Evolutionary conservation across 2,797 vertebrate genomes (phyloP), one percentile per base, ranked within the genome.

Genomic region (Echeneis naucrates): DNA sequence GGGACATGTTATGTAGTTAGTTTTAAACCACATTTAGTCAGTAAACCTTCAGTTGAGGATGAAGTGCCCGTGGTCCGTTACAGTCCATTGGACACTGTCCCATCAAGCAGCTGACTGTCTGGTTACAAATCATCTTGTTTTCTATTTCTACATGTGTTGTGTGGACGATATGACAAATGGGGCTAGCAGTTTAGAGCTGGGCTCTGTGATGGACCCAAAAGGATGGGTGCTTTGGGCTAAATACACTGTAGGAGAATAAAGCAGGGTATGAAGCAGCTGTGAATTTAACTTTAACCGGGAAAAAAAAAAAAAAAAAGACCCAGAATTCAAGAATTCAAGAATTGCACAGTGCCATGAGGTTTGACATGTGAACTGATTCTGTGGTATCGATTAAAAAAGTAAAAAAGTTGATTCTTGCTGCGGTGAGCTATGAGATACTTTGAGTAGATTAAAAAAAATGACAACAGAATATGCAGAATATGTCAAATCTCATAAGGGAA

Each of bases 401-500:
- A 42, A 14, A 60, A 24, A 6, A 42, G 27, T 21, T 45, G 17
- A 24, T 60, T 12, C 5, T 62, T 1, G 21, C 51, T 62, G 27
- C 44, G 60, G 70, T 58, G 30, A 37, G 53, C 30, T 38, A 53
- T 23, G 3, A 30, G n/a, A 35, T 52, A 76, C 53, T 33, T 21
- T 2, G 14, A 33, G 8, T 33, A 48, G 21, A 23, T n/a, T 47
- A 67, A 42, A 37, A 17, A 60, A 42, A 55, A 27, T 19, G 27
- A 27, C 13, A 57, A 51, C 19, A 67, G 7, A 60, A 50, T 33
- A 60, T 65, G 26, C 21, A 19, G n/a, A n/a, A n/a, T n/a, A n/a
- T n/a, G 27, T 52, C 37, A 12, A 69, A 57, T 63, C 67, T 72
- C 19, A 42, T 33, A 16, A 33, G n/a, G 32, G 33, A 68, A 54